Evolutionary conservation across 2,888 invertebrate genomes (phyloP).

Genomic region (Allacma fusca): DNA sequence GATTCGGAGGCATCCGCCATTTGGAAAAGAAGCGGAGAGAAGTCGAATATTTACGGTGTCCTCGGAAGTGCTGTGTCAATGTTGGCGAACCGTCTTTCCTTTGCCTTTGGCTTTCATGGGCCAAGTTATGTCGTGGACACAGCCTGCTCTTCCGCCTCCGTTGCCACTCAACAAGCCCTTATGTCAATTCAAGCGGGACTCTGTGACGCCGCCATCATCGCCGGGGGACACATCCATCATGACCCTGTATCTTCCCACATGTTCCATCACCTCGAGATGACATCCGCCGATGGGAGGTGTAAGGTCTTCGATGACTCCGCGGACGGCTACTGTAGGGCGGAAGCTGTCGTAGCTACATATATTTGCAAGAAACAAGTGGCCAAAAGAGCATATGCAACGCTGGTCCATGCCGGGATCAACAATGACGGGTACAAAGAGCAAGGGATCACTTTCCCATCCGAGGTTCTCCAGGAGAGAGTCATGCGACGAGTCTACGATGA

Average conservation of each 20-base stretch:
- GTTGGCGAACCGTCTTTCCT: not conserved
- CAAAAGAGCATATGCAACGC: no score
- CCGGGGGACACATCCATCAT: conserved; percentile 81
- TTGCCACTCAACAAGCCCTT: conserved; percentile 88
- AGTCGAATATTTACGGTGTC: conserved; percentile 48
- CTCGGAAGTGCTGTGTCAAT: not conserved
- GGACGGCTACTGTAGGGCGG: no score
- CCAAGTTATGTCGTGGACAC: conserved; percentile 96
- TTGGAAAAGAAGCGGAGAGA: not conserved
- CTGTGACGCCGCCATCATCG: conserved; percentile 94
- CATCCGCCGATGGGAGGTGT: no score
- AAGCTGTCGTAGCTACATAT: no score
- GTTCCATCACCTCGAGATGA: not conserved
- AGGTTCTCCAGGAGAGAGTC: no score
- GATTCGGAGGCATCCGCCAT: not conserved
- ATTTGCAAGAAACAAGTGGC: no score
- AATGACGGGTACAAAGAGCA: no score
- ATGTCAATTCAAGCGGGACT: conserved; percentile 81
- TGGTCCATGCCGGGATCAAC: no score
- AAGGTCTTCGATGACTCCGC: no score
- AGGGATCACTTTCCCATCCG: no score
- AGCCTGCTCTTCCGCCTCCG: conserved; percentile 93
- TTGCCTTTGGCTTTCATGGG: conserved; percentile 65
- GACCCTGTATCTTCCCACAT: not conserved
- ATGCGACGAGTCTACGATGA: no score